Base-by-base conservation (phyloP, 2,113 vertebrate genomes). In the Phainopepla nitens region DNA sequence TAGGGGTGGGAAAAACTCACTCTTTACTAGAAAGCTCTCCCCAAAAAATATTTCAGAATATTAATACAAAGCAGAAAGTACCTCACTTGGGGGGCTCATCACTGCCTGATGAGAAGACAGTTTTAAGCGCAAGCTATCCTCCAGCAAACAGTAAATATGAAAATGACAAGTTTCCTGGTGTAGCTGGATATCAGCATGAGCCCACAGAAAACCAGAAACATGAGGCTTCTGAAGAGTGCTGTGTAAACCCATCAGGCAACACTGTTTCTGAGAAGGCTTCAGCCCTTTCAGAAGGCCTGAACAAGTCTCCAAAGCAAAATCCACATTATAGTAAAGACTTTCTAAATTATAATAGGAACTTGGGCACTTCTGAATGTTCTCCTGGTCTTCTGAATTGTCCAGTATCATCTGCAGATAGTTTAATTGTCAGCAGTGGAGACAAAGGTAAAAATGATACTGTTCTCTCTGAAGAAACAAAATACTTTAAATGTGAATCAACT, bases 401-500 rank as follows among this genome's bases (percentile, higher is more conserved):
- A 66, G 25, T 54, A 44, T 62, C 65, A 56, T 49, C 53, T 89
- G 68, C 57, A 83, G 70, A 50, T 33, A 41, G 50, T 86, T 73
- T 90, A 64, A 44, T 47, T 81, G 61, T 31, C 22, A 79, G 45
- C 82, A 89, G 5, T n/a, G 56, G 53, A 81, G 84, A 89, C 9
- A 90, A 84, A 78, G 44, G 24, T 76, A 61, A 86, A 93, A 89
- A 39, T 1, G 1, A 86, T 64, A 49, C 33, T 76, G 21, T 69
- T 92, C 9, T 66, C 31, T 61, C 86, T 79, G 72, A 69, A 76
- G 91, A 95, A 95, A 64, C 50, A 58, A 78, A 87, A 36, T 91
- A 58, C 60, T 94, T 96, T 35, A 93, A 94, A 96, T 90, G 78
- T 64, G 83, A 94, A 45, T 83, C 72, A 58, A 15, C 41, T 49